A percentile compares a stretch with the other conserved stretches of the same genome.
Evolutionary conservation across 2,888 invertebrate species (phyloP).

Genomic region (Agrotis ipsilon): DNA sequence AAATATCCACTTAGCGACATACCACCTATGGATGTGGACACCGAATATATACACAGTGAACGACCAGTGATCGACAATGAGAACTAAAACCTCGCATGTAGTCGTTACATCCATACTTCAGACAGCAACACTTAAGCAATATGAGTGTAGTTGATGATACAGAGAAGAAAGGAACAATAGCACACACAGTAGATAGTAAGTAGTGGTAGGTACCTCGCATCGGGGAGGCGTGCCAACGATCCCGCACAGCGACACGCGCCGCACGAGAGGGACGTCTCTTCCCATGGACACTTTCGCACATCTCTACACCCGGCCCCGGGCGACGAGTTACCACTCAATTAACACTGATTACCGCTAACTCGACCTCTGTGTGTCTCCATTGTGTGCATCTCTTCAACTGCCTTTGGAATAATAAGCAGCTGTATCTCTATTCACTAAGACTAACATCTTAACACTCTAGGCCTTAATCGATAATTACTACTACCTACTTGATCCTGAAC

Average conservation of each 20-base stretch:
- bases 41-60: constrained; percentile 49
- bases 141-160: constrained; percentile 57
- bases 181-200: constrained; percentile 62
- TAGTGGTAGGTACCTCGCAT: constrained; percentile 74
- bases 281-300: constrained; percentile 77
- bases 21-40: constrained; percentile 22
- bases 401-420: constrained; percentile 69
- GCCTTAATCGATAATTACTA: constrained; percentile 62
- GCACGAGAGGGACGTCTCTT: constrained; percentile 78
- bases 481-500: constrained; percentile 52
- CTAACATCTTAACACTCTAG: constrained; percentile 63
- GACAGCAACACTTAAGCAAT: constrained; percentile 59
- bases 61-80: constrained; percentile 59
- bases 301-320: constrained; percentile 70
- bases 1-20: constrained; percentile 44
- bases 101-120: constrained; percentile 40
- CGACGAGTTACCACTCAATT: constrained; percentile 79
- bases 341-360: constrained; percentile 79
- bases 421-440: constrained; percentile 63
- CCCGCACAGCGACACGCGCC: constrained; percentile 80
- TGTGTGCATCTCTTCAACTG: constrained; percentile 65
- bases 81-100: constrained; percentile 36
- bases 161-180: constrained; percentile 63
- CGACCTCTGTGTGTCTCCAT: constrained; percentile 75
- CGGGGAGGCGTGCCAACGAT: constrained; percentile 72